Conservation (phyloP, 2,797 vertebrate genomes). For the Dendrocincla tyrannina region DNA sequence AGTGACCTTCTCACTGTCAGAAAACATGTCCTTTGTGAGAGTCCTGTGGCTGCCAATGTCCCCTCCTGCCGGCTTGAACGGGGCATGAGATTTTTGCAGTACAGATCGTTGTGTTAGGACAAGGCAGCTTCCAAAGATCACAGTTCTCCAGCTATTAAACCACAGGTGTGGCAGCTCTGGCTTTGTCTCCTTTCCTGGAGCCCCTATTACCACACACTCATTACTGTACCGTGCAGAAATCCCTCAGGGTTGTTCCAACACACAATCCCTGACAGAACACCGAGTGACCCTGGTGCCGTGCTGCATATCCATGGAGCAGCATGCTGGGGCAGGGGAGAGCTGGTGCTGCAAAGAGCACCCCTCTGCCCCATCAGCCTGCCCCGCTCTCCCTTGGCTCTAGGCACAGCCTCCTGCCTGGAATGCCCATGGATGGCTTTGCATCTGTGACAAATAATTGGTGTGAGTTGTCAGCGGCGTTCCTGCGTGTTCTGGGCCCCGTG, state of each 20-base stretch:
- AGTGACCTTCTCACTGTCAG: constrained; percentile 66
- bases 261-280: background rate
- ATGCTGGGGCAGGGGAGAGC: rapidly evolving
- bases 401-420: background rate
- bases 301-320: background rate
- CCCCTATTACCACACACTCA: background rate
- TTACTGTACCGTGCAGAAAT: background rate
- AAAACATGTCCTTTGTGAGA: constrained; percentile 55
- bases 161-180: background rate
- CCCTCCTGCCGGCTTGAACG: constrained; percentile 20
- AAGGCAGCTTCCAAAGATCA: constrained; percentile 53
- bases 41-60: background rate
- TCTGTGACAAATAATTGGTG: constrained; percentile 21
- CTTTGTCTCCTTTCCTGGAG: constrained; percentile 31
- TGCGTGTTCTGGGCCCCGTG: background rate
- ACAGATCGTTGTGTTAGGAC: constrained; percentile 24
- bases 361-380: background rate
- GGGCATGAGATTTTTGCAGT: constrained; percentile 54
- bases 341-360: background rate
- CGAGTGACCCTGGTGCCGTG: background rate
- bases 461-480: background rate
- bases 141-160: constrained; percentile 55
- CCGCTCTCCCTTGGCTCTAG: background rate
- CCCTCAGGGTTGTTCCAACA: background rate
- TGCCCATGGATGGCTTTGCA: background rate